Base-by-base conservation (phyloP, 2,888 invertebrate genomes). In the Nomada flava region DNA sequence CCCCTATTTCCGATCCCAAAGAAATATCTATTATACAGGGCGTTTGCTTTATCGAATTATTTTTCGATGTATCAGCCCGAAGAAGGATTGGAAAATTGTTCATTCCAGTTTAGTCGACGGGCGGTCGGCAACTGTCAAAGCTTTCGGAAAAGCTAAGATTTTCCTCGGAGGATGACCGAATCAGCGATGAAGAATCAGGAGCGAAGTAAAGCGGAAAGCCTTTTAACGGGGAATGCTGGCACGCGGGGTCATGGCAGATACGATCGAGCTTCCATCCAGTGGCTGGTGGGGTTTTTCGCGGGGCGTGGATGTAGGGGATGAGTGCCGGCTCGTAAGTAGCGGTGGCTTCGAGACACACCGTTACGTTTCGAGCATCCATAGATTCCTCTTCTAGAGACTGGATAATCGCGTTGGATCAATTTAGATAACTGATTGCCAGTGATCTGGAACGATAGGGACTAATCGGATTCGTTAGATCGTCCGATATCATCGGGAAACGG, bases 161-260 rank as follows among this genome's bases (percentile, higher is more conserved):
- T 64, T 53, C 29, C 23, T 26, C 70, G 52, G 36, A n/a, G 44
- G 42, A 65, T 60, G 72, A 47, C 72, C 53, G 57, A 69, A 59
- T 50, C 63, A 18, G 26, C 57, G 55, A 42, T 53, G 78, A 68
- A 63, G 52, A 68, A 71, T 75, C 53, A 20, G 50, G 57, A 67
- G 29, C 10, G 57, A 42, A 76, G 72, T 44, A 68, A 71, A 63
- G 71, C 20, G 59, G 71, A 72, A 71, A 72, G 72, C 9, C 57
- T 62, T 79, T 81, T 75, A 64, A 29, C 13, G 15, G 64, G 26
- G 53, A 63, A 42, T 23, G 62, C 10, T 47, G 59, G 71, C 23
- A 59, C 71, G 68, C 67, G 76, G 47, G 68, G 80, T 64, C 67
- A 76, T 59, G 42, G 71, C 29, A 72, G 74, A 73, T 65, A 79